These are phyloP conservation scores for Petaurus breviceps DNA, from an alignment of 2,113 vertebrate genomes.

Conservation along the genomic window DNA sequence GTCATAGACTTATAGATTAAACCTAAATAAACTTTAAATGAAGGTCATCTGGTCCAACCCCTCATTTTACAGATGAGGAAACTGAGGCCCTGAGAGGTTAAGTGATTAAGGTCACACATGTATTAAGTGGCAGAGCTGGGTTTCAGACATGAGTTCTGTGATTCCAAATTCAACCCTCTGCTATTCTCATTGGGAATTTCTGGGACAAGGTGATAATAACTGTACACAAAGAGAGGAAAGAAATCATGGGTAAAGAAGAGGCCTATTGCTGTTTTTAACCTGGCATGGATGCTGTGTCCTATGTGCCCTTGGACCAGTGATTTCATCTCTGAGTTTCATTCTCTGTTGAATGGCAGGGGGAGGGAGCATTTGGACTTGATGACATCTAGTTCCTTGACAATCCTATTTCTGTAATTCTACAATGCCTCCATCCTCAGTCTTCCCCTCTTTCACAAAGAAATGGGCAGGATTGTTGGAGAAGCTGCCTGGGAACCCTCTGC, in stretches of 20 bases:
- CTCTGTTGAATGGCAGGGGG: not conserved
- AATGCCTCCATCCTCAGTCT: not conserved
- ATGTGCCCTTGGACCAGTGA: too few relatives aligned
- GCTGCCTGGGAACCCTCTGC: not conserved
- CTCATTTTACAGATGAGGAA: too few relatives aligned
- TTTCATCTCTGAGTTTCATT: not conserved
- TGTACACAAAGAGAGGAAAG: not conserved
- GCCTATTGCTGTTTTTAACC: not conserved
- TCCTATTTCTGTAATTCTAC: not conserved
- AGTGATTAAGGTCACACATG: not conserved
- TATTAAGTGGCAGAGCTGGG: not conserved
- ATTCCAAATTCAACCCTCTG: not conserved
- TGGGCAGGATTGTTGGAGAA: not conserved
- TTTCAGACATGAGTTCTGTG: not conserved
- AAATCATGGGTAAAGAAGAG: not conserved
- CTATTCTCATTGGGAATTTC: not conserved
- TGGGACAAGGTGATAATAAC: not conserved
- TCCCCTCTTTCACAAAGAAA: not conserved
- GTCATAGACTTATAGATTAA: too few relatives aligned
- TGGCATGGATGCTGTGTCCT: not conserved
- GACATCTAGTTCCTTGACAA: not conserved
- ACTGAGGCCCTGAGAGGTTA: not conserved
- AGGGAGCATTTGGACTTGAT: not conserved
- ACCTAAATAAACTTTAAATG: too few relatives aligned
- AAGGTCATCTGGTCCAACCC: too few relatives aligned